Evolutionary conservation across 2,888 invertebrate genomes (phyloP).

Genomic region (Drosophila mimica): DNA sequence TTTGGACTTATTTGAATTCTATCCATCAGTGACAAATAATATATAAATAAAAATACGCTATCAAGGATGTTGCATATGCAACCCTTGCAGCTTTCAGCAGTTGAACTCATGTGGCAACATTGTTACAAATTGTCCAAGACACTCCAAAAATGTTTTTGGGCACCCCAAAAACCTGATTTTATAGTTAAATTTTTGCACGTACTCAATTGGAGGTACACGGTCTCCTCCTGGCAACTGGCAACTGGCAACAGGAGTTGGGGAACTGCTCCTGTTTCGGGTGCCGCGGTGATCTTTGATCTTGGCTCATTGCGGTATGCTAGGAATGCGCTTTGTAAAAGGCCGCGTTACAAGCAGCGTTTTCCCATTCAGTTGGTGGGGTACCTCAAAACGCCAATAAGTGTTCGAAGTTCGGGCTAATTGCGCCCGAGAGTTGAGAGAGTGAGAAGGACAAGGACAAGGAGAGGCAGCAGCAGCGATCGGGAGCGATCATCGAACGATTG

Average conservation of each 20-base stretch:
- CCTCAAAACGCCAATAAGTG: conserved; percentile 76
- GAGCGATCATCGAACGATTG: conserved; percentile 62
- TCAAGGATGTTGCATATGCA: conserved; percentile 43
- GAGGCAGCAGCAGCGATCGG: conserved; percentile 14
- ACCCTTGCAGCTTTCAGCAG: conserved; percentile 13
- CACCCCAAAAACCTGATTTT: conserved; percentile 67
- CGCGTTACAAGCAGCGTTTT: conserved; percentile 68
- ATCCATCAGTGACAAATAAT: conserved; percentile 1
- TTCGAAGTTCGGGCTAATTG: conserved; percentile 77
- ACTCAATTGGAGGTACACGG: conserved; percentile 54
- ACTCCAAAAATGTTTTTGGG: conserved; percentile 48
- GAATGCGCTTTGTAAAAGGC: conserved; percentile 79
- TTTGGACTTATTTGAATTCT: background rate
- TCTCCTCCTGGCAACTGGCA: conserved; percentile 13
- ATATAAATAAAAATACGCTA: background rate
- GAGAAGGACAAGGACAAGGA: conserved; percentile 8
- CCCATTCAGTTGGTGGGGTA: conserved; percentile 17
- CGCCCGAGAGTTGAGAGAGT: conserved; percentile 55
- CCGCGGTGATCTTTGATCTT: conserved; percentile 79
- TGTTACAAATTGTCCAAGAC: conserved; percentile 59
- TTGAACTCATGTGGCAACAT: conserved; percentile 33
- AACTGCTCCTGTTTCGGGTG: conserved; percentile 67
- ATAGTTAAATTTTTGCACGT: conserved; percentile 74
- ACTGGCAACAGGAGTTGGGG: conserved; percentile 15
- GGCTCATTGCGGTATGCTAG: conserved; percentile 55